These are phyloP conservation scores for Columba livia DNA, from an alignment of 2,113 vertebrate genomes.

Conservation along the genomic window DNA sequence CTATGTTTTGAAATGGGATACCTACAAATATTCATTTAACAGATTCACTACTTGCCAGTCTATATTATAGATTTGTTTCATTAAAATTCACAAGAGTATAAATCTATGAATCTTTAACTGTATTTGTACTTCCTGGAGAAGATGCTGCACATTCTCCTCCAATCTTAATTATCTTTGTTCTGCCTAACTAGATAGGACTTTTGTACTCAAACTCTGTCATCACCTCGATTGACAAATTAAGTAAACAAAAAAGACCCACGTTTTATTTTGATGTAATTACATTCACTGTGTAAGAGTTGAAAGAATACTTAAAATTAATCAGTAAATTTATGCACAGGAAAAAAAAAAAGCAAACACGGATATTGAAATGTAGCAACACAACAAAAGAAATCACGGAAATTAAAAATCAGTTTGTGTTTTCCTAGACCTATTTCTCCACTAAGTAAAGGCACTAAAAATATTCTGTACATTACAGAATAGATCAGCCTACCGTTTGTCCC, in stretches of 20 bases:
- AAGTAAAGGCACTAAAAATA: neutral
- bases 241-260: constrained; percentile 55
- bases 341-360: constrained; percentile 34
- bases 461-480: constrained; percentile 6
- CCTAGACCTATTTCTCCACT: neutral
- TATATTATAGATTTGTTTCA: constrained; percentile 37
- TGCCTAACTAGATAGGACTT: constrained; percentile 56
- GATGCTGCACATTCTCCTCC: constrained; percentile 5
- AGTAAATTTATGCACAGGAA: constrained; percentile 44
- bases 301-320: constrained; percentile 65
- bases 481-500: constrained; percentile 42
- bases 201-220: constrained; percentile 23
- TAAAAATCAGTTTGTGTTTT: neutral
- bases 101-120: constrained; percentile 59
- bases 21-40: constrained; percentile 42
- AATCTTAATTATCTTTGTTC: constrained; percentile 65
- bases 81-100: constrained; percentile 69
- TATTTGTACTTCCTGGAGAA: constrained; percentile 51
- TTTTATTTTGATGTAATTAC: constrained; percentile 67
- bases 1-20: constrained; percentile 49
- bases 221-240: constrained; percentile 57
- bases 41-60: neutral
- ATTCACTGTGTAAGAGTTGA: constrained; percentile 30
- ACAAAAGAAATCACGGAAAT: neutral
- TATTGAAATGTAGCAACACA: constrained; percentile 17